phyloP scores from a whole-genome alignment of 2,888 invertebrate genomes.

The Cremastinae sp. region DNA sequence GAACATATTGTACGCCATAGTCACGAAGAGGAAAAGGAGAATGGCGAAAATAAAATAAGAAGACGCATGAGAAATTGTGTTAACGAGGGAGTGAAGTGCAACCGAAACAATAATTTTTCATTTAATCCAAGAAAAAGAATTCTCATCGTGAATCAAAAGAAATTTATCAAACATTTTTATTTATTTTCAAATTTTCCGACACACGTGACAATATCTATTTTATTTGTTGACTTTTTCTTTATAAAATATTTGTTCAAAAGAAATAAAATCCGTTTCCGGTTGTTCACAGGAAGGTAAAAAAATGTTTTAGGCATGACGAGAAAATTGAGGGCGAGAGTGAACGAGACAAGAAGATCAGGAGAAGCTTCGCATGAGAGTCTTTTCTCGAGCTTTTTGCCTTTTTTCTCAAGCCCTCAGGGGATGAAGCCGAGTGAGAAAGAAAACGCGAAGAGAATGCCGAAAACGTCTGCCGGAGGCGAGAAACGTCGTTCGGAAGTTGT shows the following conservation, averaged over 20 bases:
- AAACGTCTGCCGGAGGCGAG: constrained; percentile 40
- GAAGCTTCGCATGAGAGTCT: no score
- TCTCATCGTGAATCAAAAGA: no score
- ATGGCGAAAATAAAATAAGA: neutral
- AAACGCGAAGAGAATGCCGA: constrained; percentile 15
- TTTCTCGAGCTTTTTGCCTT: no score
- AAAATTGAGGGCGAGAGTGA: constrained; percentile 29
- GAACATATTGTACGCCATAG: constrained; percentile 41
- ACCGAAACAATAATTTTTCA: no score
- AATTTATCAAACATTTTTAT: constrained; percentile 7
- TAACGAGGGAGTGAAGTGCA: constrained; percentile 49
- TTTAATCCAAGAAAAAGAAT: neutral
- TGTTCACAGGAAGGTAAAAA: no score
- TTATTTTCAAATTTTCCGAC: constrained; percentile 6
- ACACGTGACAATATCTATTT: no score
- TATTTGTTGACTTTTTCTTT: no score
- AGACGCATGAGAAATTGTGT: constrained; percentile 59
- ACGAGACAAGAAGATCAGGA: constrained; percentile 19
- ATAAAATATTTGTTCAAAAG: no score
- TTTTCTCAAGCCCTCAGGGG: constrained; percentile 28
- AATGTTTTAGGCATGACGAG: no score
- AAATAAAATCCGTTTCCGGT: no score
- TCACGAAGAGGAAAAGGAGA: constrained; percentile 6
- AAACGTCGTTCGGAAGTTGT: constrained; percentile 58
- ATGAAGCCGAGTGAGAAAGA: constrained; percentile 35